Conservation (phyloP, 2,888 invertebrate genomes). For the Lucinisca nassula region DNA sequence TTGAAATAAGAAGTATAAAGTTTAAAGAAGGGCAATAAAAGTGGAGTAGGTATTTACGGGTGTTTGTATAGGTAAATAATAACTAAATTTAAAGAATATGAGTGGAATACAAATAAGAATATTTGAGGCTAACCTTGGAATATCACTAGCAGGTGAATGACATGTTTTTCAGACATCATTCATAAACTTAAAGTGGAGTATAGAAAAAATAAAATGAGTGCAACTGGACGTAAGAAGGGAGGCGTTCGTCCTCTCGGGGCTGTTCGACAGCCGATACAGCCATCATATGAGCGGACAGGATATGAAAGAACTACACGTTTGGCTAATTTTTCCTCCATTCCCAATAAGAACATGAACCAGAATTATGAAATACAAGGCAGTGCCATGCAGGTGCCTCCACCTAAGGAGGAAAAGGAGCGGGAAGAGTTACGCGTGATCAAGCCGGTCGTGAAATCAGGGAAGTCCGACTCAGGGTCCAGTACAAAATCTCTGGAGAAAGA, state of each 20-base stretch:
- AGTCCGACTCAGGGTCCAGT: constrained; percentile 74
- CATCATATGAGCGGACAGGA: constrained; percentile 51
- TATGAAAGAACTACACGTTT: constrained; percentile 47
- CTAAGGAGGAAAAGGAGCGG: constrained; percentile 64
- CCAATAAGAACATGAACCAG: constrained; percentile 23
- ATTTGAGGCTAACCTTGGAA: no score
- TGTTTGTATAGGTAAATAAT: background rate
- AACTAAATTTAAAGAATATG: background rate
- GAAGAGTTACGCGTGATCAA: constrained; percentile 60
- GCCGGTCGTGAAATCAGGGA: constrained; percentile 67
- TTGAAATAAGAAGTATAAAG: background rate
- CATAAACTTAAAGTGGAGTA: no score
- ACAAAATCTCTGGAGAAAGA: constrained; percentile 71
- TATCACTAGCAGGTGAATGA: background rate
- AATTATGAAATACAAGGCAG: constrained; percentile 59
- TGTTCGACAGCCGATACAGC: constrained; percentile 60
- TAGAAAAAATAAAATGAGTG: constrained; percentile 49
- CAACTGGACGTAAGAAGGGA: constrained; percentile 46
- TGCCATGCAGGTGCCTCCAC: constrained; percentile 75
- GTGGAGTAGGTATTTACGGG: background rate
- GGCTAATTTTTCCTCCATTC: constrained; percentile 26
- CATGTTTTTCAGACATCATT: no score
- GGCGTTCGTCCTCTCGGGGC: constrained; percentile 61
- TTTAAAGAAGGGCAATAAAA: background rate
- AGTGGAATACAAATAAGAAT: background rate